Evolutionary conservation across 2,888 invertebrate species (phyloP).

Genomic region (Caenorhabditis auriculariae): DNA sequence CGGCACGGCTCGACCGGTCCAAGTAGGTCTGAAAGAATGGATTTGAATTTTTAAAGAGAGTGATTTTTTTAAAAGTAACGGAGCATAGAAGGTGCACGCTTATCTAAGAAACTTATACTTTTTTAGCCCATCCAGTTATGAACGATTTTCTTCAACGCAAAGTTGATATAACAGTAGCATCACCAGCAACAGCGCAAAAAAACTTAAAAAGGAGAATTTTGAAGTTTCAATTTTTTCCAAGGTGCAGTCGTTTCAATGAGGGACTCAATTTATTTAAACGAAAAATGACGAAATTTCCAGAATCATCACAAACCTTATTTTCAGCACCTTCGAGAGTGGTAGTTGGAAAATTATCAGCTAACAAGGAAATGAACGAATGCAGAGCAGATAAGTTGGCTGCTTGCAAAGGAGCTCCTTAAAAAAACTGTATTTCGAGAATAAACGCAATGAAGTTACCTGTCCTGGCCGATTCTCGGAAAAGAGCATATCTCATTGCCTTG

Average conservation of each 20-base stretch:
- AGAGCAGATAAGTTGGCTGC: slow-evolving; percentile 59
- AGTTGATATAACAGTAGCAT: too few species aligned
- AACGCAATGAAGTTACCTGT: too few species aligned
- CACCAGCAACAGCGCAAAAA: too few species aligned
- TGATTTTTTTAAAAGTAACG: background rate
- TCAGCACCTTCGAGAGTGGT: slow-evolving; percentile 19
- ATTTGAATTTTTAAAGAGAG: background rate
- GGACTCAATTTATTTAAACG: background rate
- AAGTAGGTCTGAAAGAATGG: slow-evolving; percentile 32
- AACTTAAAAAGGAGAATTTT: too few species aligned
- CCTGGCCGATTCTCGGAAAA: slow-evolving; percentile 41
- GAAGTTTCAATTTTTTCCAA: too few species aligned
- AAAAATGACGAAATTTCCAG: slow-evolving; percentile 1
- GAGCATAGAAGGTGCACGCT: background rate
- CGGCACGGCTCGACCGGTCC: slow-evolving; percentile 41
- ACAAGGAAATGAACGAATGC: slow-evolving; percentile 49
- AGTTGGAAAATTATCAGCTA: slow-evolving; percentile 51
- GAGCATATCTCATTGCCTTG: slow-evolving; percentile 54
- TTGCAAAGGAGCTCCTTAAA: slow-evolving; percentile 42
- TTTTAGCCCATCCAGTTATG: too few species aligned
- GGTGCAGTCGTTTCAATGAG: too few species aligned
- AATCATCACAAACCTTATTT: slow-evolving; percentile 17
- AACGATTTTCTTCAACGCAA: too few species aligned
- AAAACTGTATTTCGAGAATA: background rate
- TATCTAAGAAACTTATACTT: background rate